A percentile compares a stretch with the other conserved stretches of the same genome.
phyloP scores from a whole-genome alignment of 1,140 invertebrate species.

The Drosophila bifasciata region DNA sequence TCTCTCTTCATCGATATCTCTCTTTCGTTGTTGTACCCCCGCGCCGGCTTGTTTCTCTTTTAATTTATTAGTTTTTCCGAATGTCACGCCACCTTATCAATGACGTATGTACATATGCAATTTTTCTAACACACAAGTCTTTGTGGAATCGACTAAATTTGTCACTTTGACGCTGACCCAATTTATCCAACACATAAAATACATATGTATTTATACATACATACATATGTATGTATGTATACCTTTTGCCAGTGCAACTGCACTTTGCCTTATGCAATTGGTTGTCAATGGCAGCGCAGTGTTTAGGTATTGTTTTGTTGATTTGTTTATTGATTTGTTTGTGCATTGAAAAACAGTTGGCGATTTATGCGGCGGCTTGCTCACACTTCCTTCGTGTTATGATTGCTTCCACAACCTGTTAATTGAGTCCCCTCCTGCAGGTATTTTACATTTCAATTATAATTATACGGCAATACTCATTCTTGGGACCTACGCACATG shows the following conservation, averaged over 20 bases:
- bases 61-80: conserved; percentile 34
- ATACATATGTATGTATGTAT: background rate
- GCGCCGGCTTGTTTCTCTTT: conserved; percentile 34
- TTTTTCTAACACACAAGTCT: conserved; percentile 15
- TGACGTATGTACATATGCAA: conserved; percentile 18
- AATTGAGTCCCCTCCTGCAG: conserved; percentile 26
- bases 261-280: conserved; percentile 62
- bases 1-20: conserved; percentile 20
- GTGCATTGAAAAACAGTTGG: no score
- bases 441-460: conserved; percentile 34
- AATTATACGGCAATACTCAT: background rate
- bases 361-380: background rate
- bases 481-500: conserved; percentile 27
- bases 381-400: background rate
- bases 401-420: conserved; percentile 41
- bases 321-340: conserved; percentile 65
- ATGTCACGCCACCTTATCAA: conserved; percentile 75
- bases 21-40: conserved; percentile 1
- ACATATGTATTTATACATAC: no score
- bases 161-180: conserved; percentile 48
- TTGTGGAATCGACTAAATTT: conserved; percentile 24
- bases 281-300: conserved; percentile 47
- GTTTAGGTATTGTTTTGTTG: conserved; percentile 25
- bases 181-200: conserved; percentile 21
- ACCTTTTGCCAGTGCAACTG: conserved; percentile 23